Evolutionary conservation across 2,888 invertebrate genomes (phyloP).

Genomic region (Bibio marci): DNA sequence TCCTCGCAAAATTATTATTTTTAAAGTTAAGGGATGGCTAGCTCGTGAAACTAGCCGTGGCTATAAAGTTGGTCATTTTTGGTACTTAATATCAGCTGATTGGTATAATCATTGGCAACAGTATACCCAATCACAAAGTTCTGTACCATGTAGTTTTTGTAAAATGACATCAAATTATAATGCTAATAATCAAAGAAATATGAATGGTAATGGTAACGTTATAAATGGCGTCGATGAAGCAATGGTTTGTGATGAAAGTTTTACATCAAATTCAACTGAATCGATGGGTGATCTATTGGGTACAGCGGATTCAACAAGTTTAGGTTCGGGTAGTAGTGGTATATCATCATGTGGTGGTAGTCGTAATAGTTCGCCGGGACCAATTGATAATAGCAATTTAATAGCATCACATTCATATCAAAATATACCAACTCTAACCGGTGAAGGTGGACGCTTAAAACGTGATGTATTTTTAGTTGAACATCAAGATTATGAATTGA

Average conservation of each 20-base stretch:
- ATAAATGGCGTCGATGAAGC: conserved; percentile 36
- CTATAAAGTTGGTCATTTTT: conserved; percentile 65
- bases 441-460: conserved; percentile 72
- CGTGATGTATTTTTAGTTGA: conserved; percentile 55
- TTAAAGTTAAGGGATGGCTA: conserved; percentile 59
- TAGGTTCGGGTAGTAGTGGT: conserved; percentile 40
- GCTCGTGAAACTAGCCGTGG: conserved; percentile 59
- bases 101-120: conserved; percentile 77
- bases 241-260: conserved; percentile 50
- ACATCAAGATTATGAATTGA: conserved; percentile 67
- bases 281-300: conserved; percentile 45
- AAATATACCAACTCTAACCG: conserved; percentile 60
- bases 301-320: conserved; percentile 35
- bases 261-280: conserved; percentile 45
- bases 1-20: no score
- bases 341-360: conserved; percentile 43
- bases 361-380: conserved; percentile 39
- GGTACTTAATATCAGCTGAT: conserved; percentile 70
- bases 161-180: conserved; percentile 18
- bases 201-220: background rate
- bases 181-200: conserved; percentile 6
- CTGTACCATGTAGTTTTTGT: conserved; percentile 31
- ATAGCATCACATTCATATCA: conserved; percentile 44
- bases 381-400: conserved; percentile 58
- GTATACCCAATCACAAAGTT: conserved; percentile 34